These are phyloP conservation scores for Tachina grossa DNA, from an alignment of 2,888 invertebrate genomes.

Conservation along the genomic window DNA sequence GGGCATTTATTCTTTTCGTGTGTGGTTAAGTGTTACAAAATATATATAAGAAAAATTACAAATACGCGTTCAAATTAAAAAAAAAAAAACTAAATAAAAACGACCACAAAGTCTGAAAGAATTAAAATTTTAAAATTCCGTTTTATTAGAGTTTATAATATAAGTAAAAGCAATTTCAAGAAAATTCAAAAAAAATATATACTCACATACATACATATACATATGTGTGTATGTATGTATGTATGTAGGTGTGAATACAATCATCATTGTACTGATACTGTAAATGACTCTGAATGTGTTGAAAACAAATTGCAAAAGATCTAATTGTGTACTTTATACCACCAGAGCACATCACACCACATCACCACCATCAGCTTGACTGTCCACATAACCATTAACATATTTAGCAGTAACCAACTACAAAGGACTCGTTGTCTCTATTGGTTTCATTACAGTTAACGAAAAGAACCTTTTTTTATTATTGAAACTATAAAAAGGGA, in stretches of 20 bases:
- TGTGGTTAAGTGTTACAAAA: conserved; percentile 41
- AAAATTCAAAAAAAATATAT: conserved; percentile 9
- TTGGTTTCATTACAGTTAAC: conserved; percentile 16
- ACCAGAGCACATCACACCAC: conserved; percentile 10
- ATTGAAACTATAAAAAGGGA: conserved; percentile 36
- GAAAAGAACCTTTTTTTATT: conserved; percentile 18
- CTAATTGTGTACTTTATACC: conserved; percentile 25
- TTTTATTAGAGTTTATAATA: neutral
- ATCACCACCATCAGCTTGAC: conserved; percentile 2
- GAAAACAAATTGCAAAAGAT: conserved; percentile 49
- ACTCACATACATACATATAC: no score
- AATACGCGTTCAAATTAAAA: neutral
- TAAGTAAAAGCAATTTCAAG: conserved; percentile 2
- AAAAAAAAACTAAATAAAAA: neutral
- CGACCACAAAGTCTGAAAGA: neutral
- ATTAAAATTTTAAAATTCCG: neutral
- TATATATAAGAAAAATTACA: conserved; percentile 24
- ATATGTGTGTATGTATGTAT: no score
- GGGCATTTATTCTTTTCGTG: conserved; percentile 15
- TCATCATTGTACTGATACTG: conserved; percentile 21
- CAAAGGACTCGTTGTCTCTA: neutral
- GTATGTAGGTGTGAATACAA: conserved; percentile 23
- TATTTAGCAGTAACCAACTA: neutral
- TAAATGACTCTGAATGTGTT: conserved; percentile 49
- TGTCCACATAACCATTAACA: conserved; percentile 14